phyloP scores from a whole-genome alignment of 2,888 invertebrate species.

The Reticulitermes lucifugus region DNA sequence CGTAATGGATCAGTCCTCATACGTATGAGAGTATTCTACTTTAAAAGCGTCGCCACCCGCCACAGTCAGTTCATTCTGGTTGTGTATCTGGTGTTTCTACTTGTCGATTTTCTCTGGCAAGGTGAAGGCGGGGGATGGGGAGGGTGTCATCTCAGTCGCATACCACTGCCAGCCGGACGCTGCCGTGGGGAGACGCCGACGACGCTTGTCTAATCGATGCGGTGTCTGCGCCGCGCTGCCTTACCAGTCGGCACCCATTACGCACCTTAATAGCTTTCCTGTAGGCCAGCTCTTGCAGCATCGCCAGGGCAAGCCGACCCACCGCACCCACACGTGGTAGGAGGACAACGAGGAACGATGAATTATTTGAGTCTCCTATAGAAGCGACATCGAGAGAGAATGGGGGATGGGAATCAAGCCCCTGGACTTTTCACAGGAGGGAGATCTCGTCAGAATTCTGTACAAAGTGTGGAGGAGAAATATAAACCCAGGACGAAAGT shows the following conservation, averaged over 20 bases:
- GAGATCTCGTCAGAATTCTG: constrained; percentile 26
- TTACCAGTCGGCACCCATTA: constrained; percentile 75
- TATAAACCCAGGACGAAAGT: background rate
- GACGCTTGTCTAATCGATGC: constrained; percentile 72
- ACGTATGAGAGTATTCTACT: background rate
- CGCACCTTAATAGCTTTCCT: constrained; percentile 79
- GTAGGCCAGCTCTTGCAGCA: constrained; percentile 55
- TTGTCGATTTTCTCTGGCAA: constrained; percentile 38
- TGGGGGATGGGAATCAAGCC: constrained; percentile 14
- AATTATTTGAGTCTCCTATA: constrained; percentile 38
- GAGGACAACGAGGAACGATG: constrained; percentile 38
- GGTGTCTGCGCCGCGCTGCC: constrained; percentile 75
- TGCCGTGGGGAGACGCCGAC: constrained; percentile 37
- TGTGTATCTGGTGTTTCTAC: constrained; percentile 41
- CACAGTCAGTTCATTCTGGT: constrained; percentile 29
- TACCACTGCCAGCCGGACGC: constrained; percentile 40
- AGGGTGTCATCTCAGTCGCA: constrained; percentile 43
- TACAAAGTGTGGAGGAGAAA: constrained; percentile 25
- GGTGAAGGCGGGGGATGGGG: constrained; percentile 14
- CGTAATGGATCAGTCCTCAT: no score
- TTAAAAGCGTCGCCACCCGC: background rate
- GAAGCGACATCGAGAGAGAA: constrained; percentile 24
- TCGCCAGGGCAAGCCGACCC: constrained; percentile 26
- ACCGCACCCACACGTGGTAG: constrained; percentile 29
- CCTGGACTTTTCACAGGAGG: constrained; percentile 20